Evolutionary conservation across 2,797 vertebrate species (phyloP).

Genomic region (Gymnodraco acuticeps): DNA sequence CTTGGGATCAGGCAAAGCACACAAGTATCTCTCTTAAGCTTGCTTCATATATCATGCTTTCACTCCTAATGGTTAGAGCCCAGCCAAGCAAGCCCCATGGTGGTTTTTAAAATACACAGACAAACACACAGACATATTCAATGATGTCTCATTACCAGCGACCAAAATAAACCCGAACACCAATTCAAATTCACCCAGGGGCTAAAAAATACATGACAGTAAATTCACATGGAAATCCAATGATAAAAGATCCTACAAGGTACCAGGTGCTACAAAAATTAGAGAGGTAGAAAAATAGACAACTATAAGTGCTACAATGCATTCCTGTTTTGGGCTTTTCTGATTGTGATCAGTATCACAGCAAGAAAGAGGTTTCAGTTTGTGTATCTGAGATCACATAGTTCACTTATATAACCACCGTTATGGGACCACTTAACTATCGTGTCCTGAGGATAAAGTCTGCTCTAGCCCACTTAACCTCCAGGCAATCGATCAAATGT

Average conservation of each 20-base stretch:
- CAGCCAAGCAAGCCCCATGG: conserved; percentile 76
- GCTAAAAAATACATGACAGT: conserved; percentile 16
- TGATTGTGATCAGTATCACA: too few species aligned
- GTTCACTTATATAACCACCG: too few species aligned
- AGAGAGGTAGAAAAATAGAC: conserved; percentile 15
- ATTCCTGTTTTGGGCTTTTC: not conserved
- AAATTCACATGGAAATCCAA: conserved; percentile 30
- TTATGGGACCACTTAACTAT: too few species aligned
- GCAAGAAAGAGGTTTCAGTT: too few species aligned
- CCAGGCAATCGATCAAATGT: too few species aligned
- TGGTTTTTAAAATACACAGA: conserved; percentile 74
- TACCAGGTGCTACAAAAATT: conserved; percentile 21
- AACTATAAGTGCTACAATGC: conserved; percentile 6
- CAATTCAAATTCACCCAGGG: conserved; percentile 35
- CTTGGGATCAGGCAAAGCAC: conserved; percentile 85
- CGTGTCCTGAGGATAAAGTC: too few species aligned
- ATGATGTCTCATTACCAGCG: conserved; percentile 63
- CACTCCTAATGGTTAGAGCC: conserved; percentile 87
- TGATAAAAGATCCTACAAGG: conserved; percentile 21
- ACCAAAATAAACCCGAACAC: conserved; percentile 58
- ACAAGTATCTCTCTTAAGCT: conserved; percentile 86
- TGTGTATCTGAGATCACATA: too few species aligned
- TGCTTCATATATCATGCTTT: conserved; percentile 88
- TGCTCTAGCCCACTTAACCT: too few species aligned
- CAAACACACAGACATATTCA: conserved; percentile 72